Evolutionary conservation across 2,113 vertebrate genomes (phyloP), one percentile per base, ranked within the genome.

Genomic region (Onychostruthus taczanowskii): DNA sequence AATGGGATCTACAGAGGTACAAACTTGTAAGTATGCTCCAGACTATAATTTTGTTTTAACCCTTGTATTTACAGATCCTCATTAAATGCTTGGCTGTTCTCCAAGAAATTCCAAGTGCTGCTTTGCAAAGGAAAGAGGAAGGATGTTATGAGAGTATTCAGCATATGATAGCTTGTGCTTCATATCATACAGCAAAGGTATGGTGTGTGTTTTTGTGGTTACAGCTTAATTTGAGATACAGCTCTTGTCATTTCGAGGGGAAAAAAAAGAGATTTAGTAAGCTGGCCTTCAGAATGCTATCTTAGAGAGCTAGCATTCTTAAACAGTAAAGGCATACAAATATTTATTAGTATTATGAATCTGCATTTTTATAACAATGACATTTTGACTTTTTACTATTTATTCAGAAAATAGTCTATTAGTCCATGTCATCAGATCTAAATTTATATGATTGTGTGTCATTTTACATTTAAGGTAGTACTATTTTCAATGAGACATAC

Each of bases 91-190:
- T 99, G 69, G 96, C 97, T 52, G 97, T 99, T 90, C 96, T 99
- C 84, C 98, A 99, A 97, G 98, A 98, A 94, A 98, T 99, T 70
- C 98, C 98, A 86, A 93, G 31, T 83, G 59, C 93, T 87, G 74
- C 95, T 77, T 98, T 98, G 90, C 97, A 98, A 49, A 99, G 92
- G 91, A 98, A 96, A 78, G 72, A 97, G 19, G 61, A 62, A 88
- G 89, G 84, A n/a, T 97, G 96, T 81, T 96, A 97, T 50, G 98
- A 99, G 84, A 98, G 98, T 26, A 78, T 99, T 26, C 98, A 98
- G 87, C 99, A 99, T 90, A 99, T 99, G 99, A 98, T 99, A 86
- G 99, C 99, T 67, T 99, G 99, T 88, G 98, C 98, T 66, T 98
- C 98, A 59, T 98, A 98, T 97, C 99, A 99, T 92, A 90, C 98